Base-by-base conservation (phyloP, 2,113 vertebrate species). In the Bujurquina vittata region DNA sequence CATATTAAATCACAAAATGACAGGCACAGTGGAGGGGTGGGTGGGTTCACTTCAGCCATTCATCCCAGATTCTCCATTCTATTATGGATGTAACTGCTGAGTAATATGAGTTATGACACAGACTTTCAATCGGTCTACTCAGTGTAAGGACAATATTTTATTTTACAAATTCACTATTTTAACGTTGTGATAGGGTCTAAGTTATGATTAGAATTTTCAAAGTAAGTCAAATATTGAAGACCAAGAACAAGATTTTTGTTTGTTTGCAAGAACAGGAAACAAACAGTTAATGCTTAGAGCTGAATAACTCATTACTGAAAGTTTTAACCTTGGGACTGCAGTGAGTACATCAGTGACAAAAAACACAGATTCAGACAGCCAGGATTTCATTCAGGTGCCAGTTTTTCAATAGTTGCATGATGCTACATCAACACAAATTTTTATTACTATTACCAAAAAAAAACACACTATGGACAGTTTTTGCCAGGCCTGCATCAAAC, bases 1-100 rank as follows among this genome's bases (percentile, higher is more conserved):
- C 79, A 77, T 67, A 78, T 88, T 87, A 78, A 85, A 91, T 91
- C 81, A 78, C 37, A 72, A 57, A 83, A 74, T 81, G 84, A 88
- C 83, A 85, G 59, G 54, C 54, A 26, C 23, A 35, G 65, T n/a
- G 29, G 35, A 37, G 33, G 33, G 5, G 33, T 33, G 33, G 33
- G 65, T 26, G 52, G 75, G 56, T 65, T 79, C 78, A 81, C 69
- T 57, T 84, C 56, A 80, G 26, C 33, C 60, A n/a, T 46, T 63
- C 58, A 79, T 58, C 65, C 40, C 29, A 46, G 56, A 69, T 17
- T 54, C 33, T 77, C 33, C 22, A 35, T 74, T 69, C 43, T 67
- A 9, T 49, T 72, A 55, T 33, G 26, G 69, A 85, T 74, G 23
- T 20, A 86, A 76, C 43, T 40, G 26, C 46, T 52, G 18, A 79